Percentiles rank a stretch among this genome's conserved stretches.
Evolutionary conservation across 2,888 invertebrate genomes (phyloP).

Genomic region (Limnephilus lunatus): DNA sequence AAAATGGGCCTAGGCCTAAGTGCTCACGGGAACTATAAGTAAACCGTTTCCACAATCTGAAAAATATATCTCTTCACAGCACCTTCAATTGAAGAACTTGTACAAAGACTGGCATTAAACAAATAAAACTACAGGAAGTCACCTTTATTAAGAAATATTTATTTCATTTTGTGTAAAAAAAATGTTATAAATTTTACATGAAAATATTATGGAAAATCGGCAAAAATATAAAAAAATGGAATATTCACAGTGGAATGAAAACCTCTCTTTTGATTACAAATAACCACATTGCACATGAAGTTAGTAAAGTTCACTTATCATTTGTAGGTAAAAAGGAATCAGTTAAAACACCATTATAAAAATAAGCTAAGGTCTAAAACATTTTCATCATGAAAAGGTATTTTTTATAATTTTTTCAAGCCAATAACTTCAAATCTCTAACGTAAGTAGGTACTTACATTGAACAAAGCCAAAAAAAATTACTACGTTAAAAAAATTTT

Average conservation of each 20-base stretch:
- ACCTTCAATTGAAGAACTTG: too few relatives aligned
- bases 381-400: neutral
- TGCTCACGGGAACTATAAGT: too few relatives aligned
- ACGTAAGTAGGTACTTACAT: neutral
- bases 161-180: conserved; percentile 9
- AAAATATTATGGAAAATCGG: conserved; percentile 20
- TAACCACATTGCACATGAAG: neutral
- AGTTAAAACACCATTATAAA: conserved; percentile 17
- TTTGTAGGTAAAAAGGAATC: neutral
- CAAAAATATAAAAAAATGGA: conserved; percentile 6
- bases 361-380: neutral
- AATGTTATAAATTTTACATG: neutral
- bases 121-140: conserved; percentile 3
- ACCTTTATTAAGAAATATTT: neutral
- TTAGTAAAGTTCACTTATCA: neutral
- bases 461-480: neutral
- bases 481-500: neutral
- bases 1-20: too few relatives aligned
- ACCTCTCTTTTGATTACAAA: neutral
- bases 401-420: neutral
- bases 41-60: too few relatives aligned
- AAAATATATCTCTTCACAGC: too few relatives aligned
- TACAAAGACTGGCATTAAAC: neutral
- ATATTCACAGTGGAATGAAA: conserved; percentile 42
- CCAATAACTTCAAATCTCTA: neutral